phyloP scores from a whole-genome alignment of 2,888 invertebrate species.

The Morpho deidamia region DNA sequence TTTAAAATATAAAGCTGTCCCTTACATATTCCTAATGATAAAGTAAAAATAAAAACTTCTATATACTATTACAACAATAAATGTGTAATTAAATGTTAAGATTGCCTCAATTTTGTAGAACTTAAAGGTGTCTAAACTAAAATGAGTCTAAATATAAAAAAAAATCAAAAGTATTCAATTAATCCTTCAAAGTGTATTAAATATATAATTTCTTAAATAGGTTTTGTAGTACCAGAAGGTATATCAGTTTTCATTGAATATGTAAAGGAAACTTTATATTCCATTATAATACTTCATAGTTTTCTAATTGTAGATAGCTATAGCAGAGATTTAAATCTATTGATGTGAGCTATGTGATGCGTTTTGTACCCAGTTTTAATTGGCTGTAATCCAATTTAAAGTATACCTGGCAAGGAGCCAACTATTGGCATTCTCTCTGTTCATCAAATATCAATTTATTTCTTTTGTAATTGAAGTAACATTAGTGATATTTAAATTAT shows the following conservation, averaged over 20 bases:
- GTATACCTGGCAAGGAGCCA: conserved; percentile 68
- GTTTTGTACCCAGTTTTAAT: conserved; percentile 67
- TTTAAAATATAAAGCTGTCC: too few relatives aligned
- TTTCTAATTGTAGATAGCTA: conserved; percentile 21
- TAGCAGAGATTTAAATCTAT: conserved; percentile 43
- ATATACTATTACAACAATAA: too few relatives aligned
- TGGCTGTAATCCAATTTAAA: conserved; percentile 77
- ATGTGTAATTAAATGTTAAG: too few relatives aligned
- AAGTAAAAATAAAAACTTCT: too few relatives aligned
- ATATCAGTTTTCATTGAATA: not conserved
- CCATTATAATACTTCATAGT: conserved; percentile 34
- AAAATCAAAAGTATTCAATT: too few relatives aligned
- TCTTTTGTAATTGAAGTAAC: conserved; percentile 62
- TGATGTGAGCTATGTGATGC: conserved; percentile 52
- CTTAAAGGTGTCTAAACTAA: too few relatives aligned
- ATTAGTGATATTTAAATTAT: conserved; percentile 31
- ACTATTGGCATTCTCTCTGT: conserved; percentile 65
- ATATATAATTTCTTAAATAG: too few relatives aligned
- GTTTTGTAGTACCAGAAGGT: too few relatives aligned
- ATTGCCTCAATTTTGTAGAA: too few relatives aligned
- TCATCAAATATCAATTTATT: conserved; percentile 72
- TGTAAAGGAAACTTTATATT: not conserved
- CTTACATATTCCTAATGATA: too few relatives aligned
- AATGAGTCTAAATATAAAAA: too few relatives aligned
- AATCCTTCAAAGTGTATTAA: too few relatives aligned